Percentiles rank a stretch among this genome's conserved stretches.
Conservation (phyloP, 2,888 invertebrate genomes). For the Phragmatobia fuliginosa region DNA sequence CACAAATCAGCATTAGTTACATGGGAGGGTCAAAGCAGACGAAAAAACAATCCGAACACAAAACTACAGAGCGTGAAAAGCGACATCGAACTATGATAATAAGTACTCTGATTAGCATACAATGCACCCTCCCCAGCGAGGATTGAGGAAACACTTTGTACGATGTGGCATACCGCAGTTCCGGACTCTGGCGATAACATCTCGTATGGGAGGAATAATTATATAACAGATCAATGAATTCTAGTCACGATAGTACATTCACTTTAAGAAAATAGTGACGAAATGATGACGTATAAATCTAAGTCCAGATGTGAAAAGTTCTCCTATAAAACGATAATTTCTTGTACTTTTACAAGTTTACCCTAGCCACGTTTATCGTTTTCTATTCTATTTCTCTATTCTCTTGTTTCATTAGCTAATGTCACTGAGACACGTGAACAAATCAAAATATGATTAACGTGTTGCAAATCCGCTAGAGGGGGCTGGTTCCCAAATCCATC, state of each 20-base stretch:
- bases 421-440: too few relatives aligned
- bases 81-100: constrained; percentile 29
- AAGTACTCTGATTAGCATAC: constrained; percentile 44
- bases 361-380: too few relatives aligned
- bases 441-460: too few relatives aligned
- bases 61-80: constrained; percentile 44
- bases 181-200: constrained; percentile 30
- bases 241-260: not conserved
- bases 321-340: too few relatives aligned
- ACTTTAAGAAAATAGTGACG: too few relatives aligned
- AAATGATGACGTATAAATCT: too few relatives aligned
- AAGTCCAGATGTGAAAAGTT: too few relatives aligned
- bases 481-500: too few relatives aligned
- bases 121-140: constrained; percentile 35
- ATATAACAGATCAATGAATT: constrained; percentile 3
- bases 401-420: too few relatives aligned
- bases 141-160: constrained; percentile 28
- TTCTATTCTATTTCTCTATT: too few relatives aligned
- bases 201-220: constrained; percentile 1
- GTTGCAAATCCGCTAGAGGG: too few relatives aligned
- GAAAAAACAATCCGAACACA: constrained; percentile 28
- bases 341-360: too few relatives aligned
- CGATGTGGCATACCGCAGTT: constrained; percentile 27
- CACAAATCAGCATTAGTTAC: not conserved
- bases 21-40: constrained; percentile 10